Evolutionary conservation across 2,888 invertebrate genomes (phyloP), one percentile per base, ranked within the genome.

Genomic region (Dryobota labecula): DNA sequence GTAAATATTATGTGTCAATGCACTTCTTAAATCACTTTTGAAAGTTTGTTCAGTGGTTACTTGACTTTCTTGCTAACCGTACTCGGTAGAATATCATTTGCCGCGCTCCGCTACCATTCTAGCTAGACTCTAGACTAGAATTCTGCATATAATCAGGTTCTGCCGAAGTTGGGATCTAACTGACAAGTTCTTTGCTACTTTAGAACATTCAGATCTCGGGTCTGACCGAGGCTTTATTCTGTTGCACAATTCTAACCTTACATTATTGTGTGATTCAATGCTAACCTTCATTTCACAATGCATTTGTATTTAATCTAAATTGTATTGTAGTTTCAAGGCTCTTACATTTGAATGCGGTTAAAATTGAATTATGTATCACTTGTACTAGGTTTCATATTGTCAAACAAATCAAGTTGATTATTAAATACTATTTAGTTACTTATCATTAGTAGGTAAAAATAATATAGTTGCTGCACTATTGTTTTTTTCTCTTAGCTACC

Each of bases 61-160:
- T 33, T 33, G 33, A 33, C 33, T 64, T 43, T 36, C 24, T 63
- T 76, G 38, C 53, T 11, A 36, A 81, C 62, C 11, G 9, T 78
- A 72, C 83, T 49, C 11, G 2, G 38, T 51, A 53, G 63, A 80
- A 80, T 70, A 75, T 65, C 57, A 79, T 80, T 74, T 68, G 51
- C 53, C 7, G 49, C 54, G n/a, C 63, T 82, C 24, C 45, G 27
- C 65, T 68, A n/a, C 58, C 24, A 43, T 61, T 33, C 36, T 56
- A 45, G 51, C 63, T 60, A n/a, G 41, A 47, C 45, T 70, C n/a
- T 24, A 24, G 63, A 66, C 43, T 73, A 68, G 73, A 68, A 64
- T 82, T 60, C 61, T 56, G 51, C 51, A 82, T 64, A 72, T 65
- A 72, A 78, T 82, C 60, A 82, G n/a, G 45, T 73, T 73, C 56